Evolutionary conservation across 2,113 vertebrate species (phyloP), one percentile per base, ranked within the genome.

Genomic region (Passer domesticus): DNA sequence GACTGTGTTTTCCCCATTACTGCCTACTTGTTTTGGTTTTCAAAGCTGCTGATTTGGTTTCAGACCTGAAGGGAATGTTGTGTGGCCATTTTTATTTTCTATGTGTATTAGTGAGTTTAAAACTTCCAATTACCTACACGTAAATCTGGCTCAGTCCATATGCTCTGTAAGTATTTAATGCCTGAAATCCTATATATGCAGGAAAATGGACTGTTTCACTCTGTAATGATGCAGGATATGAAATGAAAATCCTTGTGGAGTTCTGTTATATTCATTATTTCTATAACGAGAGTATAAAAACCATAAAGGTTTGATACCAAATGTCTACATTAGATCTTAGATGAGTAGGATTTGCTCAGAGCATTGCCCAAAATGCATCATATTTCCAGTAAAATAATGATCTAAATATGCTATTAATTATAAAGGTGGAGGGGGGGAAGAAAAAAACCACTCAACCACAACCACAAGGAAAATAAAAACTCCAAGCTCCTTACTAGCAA

Each of bases 1-100:
- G 28, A 4, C 6, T 41, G 1, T 24, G 1, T 39, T 64, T 41
- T 7, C 3, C 2, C 24, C 55, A 11, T 59, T 21, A 6, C 6
- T 63, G 15, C 20, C 2, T 7, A 27, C 24, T 15, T 43, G 2
- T 20, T n/a, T 76, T 46, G 23, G 20, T 80, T 89, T 72, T 73
- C 25, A 52, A 30, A 91, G 39, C 14, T 27, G 22, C 70, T 86
- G 37, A 19, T 78, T 87, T 78, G 35, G 4, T 77, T 77, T 66
- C 30, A 50, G 55, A 28, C 49, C 20, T 37, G 41, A 64, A 46
- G 52, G 47, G 18, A 49, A 83, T 10, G 0, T 25, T 59, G 19
- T 56, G 13, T 79, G 21, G 35, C 44, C 33, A 19, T 2, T 4
- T 73, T 76, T 41, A n/a, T 35, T 28, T 37, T 4, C 18, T 1